Evolutionary conservation across 2,888 invertebrate genomes (phyloP).

Genomic region (Odontocolon sp.): DNA sequence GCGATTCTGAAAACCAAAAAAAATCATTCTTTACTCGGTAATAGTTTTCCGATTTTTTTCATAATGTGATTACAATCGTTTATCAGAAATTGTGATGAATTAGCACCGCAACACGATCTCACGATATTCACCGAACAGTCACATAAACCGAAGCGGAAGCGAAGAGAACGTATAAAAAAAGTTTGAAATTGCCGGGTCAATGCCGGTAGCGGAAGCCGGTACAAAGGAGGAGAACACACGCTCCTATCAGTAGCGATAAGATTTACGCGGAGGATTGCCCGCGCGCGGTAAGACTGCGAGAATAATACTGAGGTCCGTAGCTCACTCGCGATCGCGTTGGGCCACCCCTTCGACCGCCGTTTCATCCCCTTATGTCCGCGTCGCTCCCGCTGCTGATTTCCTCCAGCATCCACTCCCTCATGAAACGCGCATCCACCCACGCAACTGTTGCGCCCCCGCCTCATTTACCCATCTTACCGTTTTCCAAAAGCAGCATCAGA

Average conservation of each 20-base stretch:
- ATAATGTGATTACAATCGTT: slow-evolving; percentile 2
- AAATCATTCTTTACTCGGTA: neutral
- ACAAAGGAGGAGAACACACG: slow-evolving; percentile 1
- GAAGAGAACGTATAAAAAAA: slow-evolving; percentile 20
- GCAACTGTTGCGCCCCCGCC: slow-evolving; percentile 79
- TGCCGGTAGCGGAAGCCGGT: slow-evolving; percentile 46
- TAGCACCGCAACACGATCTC: slow-evolving; percentile 10
- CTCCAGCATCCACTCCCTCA: slow-evolving; percentile 65
- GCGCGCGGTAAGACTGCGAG: slow-evolving; percentile 68
- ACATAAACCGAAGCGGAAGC: neutral
- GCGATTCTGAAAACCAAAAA: neutral
- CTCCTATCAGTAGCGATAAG: slow-evolving; percentile 41
- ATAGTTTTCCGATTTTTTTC: neutral
- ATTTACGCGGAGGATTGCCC: slow-evolving; percentile 40
- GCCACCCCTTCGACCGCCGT: slow-evolving; percentile 63
- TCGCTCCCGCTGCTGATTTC: slow-evolving; percentile 22
- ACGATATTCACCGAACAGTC: slow-evolving; percentile 1
- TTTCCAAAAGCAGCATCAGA: slow-evolving; percentile 34
- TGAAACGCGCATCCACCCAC: slow-evolving; percentile 79
- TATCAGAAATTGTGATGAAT: neutral
- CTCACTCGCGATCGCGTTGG: slow-evolving; percentile 68
- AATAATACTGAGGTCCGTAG: slow-evolving; percentile 73
- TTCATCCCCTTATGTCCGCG: slow-evolving; percentile 51
- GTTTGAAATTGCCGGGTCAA: slow-evolving; percentile 38
- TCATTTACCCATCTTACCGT: slow-evolving; percentile 59